Conservation (phyloP, 2,113 vertebrate species). For the Recurvirostra avosetta region DNA sequence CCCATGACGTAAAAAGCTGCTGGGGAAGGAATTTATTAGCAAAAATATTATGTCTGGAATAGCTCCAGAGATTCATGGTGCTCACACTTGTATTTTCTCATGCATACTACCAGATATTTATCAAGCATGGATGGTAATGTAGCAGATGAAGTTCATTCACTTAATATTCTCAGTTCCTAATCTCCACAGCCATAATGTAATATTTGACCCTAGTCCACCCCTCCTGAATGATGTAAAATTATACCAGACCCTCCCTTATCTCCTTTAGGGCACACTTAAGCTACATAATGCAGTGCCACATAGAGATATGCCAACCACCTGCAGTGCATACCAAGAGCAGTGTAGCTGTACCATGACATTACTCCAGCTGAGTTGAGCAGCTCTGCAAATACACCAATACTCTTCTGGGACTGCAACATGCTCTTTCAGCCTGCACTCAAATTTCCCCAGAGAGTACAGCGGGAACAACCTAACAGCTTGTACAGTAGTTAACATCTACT, state of each 20-base stretch:
- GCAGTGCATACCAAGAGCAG: background rate
- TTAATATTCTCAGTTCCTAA: background rate
- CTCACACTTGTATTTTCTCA: background rate
- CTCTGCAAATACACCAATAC: background rate
- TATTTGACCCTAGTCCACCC: background rate
- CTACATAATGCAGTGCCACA: background rate
- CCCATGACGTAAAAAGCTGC: background rate
- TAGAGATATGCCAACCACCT: background rate
- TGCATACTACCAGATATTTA: background rate
- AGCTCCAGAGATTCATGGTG: background rate
- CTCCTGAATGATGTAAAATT: background rate
- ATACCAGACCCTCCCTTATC: background rate
- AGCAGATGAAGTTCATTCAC: background rate
- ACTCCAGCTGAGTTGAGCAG: background rate
- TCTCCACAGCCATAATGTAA: background rate
- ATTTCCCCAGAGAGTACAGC: background rate
- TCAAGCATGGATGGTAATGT: background rate
- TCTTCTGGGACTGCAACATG: background rate
- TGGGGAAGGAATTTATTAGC: background rate
- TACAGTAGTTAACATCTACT: background rate
- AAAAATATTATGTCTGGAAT: background rate
- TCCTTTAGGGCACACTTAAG: background rate
- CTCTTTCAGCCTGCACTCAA: background rate
- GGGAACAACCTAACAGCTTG: background rate
- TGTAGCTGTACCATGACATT: fast-evolving